A percentile compares a stretch with the other conserved stretches of the same genome.
These are phyloP conservation scores for Circaetus cinerascens DNA, from an alignment of 2,113 vertebrate genomes.

Conservation along the genomic window DNA sequence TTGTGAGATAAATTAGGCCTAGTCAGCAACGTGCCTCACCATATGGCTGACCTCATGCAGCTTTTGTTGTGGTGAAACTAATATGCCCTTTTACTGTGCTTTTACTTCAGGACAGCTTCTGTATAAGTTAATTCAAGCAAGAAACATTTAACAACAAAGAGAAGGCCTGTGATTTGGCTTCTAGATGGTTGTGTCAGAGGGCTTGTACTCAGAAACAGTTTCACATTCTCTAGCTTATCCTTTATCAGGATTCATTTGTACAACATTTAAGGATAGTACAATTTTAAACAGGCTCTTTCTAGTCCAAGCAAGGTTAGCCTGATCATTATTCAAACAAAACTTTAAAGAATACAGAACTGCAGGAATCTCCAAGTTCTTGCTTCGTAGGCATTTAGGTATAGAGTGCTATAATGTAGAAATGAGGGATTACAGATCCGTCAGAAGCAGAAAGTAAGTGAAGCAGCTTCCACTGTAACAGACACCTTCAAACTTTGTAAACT, in stretches of 20 bases:
- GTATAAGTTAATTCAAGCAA: background rate
- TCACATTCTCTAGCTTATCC: background rate
- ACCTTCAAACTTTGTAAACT: background rate
- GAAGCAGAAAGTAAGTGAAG: background rate
- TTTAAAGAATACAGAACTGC: background rate
- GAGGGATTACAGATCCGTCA: background rate
- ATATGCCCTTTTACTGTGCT: background rate
- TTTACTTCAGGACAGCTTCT: background rate
- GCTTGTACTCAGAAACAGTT: background rate
- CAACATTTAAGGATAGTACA: background rate
- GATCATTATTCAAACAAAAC: background rate
- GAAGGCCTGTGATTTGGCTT: background rate
- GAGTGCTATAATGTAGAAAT: background rate
- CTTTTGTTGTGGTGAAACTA: background rate
- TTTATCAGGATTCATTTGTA: background rate
- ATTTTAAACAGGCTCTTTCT: background rate
- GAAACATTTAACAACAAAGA: background rate
- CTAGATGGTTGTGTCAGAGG: background rate
- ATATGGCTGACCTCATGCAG: background rate
- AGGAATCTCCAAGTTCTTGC: background rate
- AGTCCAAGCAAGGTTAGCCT: background rate
- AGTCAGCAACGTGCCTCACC: background rate
- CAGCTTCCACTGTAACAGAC: background rate
- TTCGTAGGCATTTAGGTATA: background rate
- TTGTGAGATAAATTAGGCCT: background rate